Evolutionary conservation across 1,140 invertebrate genomes (phyloP).

Genomic region (Aplysia californica): DNA sequence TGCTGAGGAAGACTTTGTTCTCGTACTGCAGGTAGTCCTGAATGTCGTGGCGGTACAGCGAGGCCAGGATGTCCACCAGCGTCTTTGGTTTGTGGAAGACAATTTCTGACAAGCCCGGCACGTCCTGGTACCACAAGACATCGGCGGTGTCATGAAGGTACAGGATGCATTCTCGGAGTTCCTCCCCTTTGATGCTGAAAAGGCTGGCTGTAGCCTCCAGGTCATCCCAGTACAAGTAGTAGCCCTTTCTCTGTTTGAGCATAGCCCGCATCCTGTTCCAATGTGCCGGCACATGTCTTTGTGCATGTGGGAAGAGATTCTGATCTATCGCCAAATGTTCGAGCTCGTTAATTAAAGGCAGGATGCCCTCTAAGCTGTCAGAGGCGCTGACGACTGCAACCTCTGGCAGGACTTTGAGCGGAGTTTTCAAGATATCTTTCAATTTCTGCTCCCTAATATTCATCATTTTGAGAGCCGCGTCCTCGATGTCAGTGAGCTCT

Average conservation of each 20-base stretch:
- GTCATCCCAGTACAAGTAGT: conserved; percentile 50
- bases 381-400: conserved; percentile 48
- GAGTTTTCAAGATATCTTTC: conserved; percentile 43
- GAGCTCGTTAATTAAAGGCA: conserved; percentile 52
- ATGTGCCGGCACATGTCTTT: conserved; percentile 48
- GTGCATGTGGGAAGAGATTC: conserved; percentile 58
- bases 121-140: conserved; percentile 57
- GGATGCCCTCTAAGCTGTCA: conserved; percentile 54
- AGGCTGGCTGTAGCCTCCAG: conserved; percentile 42
- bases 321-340: conserved; percentile 61
- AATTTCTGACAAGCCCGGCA: conserved; percentile 44
- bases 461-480: conserved; percentile 36
- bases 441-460: conserved; percentile 44
- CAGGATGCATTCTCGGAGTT: conserved; percentile 54
- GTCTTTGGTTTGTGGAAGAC: conserved; percentile 59
- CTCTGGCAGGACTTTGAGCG: conserved; percentile 45
- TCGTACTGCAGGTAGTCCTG: conserved; percentile 49
- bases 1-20: conserved; percentile 59
- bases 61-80: conserved; percentile 50
- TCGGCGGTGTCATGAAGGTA: conserved; percentile 61
- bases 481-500: conserved; percentile 26
- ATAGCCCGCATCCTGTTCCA: conserved; percentile 51
- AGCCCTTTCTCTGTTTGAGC: conserved; percentile 47
- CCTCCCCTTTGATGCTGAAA: conserved; percentile 43
- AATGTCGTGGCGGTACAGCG: conserved; percentile 59